These are phyloP conservation scores for Dryobotodes eremita DNA, from an alignment of 2,888 invertebrate species.

Conservation along the genomic window DNA sequence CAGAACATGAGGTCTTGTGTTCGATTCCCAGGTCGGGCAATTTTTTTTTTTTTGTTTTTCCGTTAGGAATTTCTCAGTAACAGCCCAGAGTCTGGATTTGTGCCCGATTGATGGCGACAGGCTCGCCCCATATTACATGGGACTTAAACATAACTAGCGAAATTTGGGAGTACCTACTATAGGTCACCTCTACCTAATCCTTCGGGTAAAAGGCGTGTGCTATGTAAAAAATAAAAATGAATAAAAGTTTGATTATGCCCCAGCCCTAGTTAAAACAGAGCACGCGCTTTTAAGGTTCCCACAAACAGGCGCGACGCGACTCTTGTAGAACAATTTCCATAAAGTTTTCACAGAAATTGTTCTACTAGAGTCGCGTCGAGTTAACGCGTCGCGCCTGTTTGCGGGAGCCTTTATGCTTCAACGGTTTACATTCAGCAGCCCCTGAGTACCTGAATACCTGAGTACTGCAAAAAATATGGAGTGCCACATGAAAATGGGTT, in stretches of 20 bases:
- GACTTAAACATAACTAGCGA: background rate
- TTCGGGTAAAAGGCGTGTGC: background rate
- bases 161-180: too few relatives aligned
- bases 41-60: background rate
- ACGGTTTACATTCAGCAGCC: constrained; percentile 54
- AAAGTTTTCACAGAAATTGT: too few relatives aligned
- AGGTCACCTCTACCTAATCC: too few relatives aligned
- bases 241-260: background rate
- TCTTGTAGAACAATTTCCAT: too few relatives aligned
- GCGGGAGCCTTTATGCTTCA: constrained; percentile 44
- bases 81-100: too few relatives aligned
- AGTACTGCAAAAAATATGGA: constrained; percentile 59
- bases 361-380: too few relatives aligned
- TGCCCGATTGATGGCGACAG: background rate
- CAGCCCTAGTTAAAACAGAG: constrained; percentile 21
- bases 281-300: constrained; percentile 37
- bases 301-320: too few relatives aligned
- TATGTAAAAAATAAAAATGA: background rate
- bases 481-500: constrained; percentile 61
- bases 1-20: background rate
- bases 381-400: too few relatives aligned
- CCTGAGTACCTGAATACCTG: constrained; percentile 12
- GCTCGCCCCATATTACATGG: background rate
- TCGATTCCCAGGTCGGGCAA: background rate
- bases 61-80: background rate